Evolutionary conservation across 2,113 vertebrate species (phyloP), one percentile per base, ranked within the genome.

Genomic region (Corythornis madagascariensis): DNA sequence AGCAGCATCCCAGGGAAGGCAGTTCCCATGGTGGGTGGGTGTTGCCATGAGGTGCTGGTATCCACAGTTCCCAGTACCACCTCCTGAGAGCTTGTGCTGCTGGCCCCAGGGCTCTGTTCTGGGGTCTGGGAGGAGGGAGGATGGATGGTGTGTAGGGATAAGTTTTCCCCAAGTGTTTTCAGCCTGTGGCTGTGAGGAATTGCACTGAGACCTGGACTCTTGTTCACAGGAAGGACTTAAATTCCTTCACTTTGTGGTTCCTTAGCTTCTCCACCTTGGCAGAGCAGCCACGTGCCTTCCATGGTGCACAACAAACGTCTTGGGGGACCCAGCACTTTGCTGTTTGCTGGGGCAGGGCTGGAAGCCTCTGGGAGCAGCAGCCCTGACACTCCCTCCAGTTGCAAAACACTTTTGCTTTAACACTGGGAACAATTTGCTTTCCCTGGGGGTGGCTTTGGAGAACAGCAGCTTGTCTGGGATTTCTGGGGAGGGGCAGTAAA

Each of bases 391-490:
- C 88, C 87, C 83, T 91, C 19, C 66, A 75, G 29, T 85, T 95
- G 79, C 91, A 86, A 83, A 95, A 83, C 75, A 21, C 13, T 65
- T 60, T 8, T 78, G 42, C 48, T 42, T 61, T 60, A 56, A 24
- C 1, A 3, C 53, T 67, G 13, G 29, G 11, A 74, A 53, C 0
- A 0, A 71, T 89, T 88, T 89, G 21, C 69, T 83, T 92, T 92
- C 88, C 94, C 83, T 43, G 48, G 57, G 91, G 93, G n/a, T 65
- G 35, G 24, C 52, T 79, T 76, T 93, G 57, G 61, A 89, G 83
- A 81, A 52, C 17, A 92, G 60, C 65, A 85, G 9, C 55, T 15
- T 47, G 66, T 83, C 77, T 63, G 71, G 64, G 84, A 42, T 61
- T 48, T 29, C 31, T 40, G 7, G 65, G 3, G 14, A 6, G 65